Percentiles rank a stretch among this genome's conserved stretches.
phyloP scores from a whole-genome alignment of 2,797 vertebrate species.

The Esox masquinongy region DNA sequence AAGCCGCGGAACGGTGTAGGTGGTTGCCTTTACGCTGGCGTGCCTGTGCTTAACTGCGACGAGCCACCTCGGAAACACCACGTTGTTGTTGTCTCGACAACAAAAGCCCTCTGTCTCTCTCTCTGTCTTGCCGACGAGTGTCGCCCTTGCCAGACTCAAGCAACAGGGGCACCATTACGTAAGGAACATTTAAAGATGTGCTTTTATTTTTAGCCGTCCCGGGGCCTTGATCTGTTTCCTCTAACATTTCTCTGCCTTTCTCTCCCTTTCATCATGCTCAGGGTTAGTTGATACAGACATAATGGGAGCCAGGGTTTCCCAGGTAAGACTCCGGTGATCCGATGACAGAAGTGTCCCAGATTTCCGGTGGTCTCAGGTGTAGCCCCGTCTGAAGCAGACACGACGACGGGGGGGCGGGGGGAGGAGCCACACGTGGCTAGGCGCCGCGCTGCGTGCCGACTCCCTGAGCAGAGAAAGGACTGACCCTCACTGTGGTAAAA shows the following conservation, averaged over 20 bases:
- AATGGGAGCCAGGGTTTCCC: constrained; percentile 50
- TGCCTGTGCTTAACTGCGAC: constrained; percentile 59
- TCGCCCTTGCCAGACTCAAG: constrained; percentile 57
- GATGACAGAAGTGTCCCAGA: constrained; percentile 59
- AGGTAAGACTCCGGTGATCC: constrained; percentile 59
- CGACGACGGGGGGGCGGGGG: constrained; percentile 40
- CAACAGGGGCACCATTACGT: constrained; percentile 59
- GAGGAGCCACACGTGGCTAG: constrained; percentile 37
- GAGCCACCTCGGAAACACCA: constrained; percentile 61
- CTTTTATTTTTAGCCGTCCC: constrained; percentile 42
- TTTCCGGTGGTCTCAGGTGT: constrained; percentile 67
- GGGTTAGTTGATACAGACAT: constrained; percentile 63
- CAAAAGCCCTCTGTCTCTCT: constrained; percentile 45
- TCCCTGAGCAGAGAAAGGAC: constrained; percentile 53
- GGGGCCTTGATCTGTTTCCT: constrained; percentile 61
- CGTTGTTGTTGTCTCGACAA: constrained; percentile 72
- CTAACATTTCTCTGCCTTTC: constrained; percentile 36
- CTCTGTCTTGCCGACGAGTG: constrained; percentile 58
- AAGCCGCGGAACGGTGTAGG: constrained; percentile 58
- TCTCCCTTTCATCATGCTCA: constrained; percentile 52
- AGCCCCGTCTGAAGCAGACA: constrained; percentile 61
- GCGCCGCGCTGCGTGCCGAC: constrained; percentile 42
- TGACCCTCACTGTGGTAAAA: constrained; percentile 55
- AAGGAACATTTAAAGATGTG: constrained; percentile 64
- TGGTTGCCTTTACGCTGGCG: constrained; percentile 73